phyloP scores from a whole-genome alignment of 2,797 vertebrate species.

The Astyanax mexicanus region DNA sequence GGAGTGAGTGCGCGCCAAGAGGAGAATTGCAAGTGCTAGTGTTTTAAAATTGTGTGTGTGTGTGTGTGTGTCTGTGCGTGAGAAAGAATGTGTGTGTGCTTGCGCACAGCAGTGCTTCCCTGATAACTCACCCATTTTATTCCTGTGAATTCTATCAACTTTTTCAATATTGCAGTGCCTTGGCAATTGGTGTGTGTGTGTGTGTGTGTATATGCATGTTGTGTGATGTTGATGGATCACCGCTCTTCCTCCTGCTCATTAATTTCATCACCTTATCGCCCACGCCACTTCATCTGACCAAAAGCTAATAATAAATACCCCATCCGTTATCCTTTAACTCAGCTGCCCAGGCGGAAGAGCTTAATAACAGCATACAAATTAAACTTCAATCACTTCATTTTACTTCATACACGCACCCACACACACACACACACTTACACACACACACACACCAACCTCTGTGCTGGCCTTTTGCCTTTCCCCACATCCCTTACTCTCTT shows the following conservation, averaged over 20 bases:
- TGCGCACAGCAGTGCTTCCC: conserved; percentile 58
- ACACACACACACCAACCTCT: neutral
- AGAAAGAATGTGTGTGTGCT: conserved; percentile 67
- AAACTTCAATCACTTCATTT: conserved; percentile 99
- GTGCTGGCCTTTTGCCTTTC: neutral
- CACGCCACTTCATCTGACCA: conserved; percentile 96
- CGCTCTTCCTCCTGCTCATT: conserved; percentile 95
- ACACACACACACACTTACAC: conserved; percentile 54
- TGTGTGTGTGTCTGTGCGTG: conserved; percentile 12
- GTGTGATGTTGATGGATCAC: conserved; percentile 96
- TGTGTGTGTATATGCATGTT: conserved; percentile 59
- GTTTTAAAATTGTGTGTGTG: too few species aligned
- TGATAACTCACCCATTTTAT: conserved; percentile 67
- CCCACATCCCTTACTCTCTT: neutral
- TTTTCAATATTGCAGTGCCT: conserved; percentile 76
- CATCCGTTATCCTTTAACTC: conserved; percentile 98
- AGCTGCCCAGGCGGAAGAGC: conserved; percentile 97
- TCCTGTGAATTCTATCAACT: conserved; percentile 77
- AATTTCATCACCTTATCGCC: conserved; percentile 99
- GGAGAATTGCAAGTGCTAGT: too few species aligned
- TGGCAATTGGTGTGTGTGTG: conserved; percentile 47
- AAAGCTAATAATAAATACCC: conserved; percentile 99
- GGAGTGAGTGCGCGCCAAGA: too few species aligned
- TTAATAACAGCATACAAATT: conserved; percentile 99
- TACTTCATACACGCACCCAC: conserved; percentile 65